These are phyloP conservation scores for Philhelius pedissequus DNA, from an alignment of 2,888 invertebrate genomes.

Conservation along the genomic window DNA sequence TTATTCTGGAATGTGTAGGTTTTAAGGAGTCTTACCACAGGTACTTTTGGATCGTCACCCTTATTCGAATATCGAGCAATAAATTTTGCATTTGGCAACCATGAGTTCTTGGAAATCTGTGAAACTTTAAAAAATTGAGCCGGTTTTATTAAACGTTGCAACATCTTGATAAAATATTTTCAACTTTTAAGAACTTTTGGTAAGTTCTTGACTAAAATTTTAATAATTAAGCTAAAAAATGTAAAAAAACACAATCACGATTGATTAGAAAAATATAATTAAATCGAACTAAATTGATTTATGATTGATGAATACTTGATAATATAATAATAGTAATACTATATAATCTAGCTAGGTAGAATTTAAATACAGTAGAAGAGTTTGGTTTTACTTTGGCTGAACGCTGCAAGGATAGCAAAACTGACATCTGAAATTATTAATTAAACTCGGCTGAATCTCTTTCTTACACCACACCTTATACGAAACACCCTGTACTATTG, in stretches of 20 bases:
- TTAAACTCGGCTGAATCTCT: too few species aligned
- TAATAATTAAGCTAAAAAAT: neutral
- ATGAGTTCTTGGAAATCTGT: neutral
- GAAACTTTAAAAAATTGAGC: neutral
- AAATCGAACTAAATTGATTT: neutral
- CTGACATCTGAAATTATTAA: too few species aligned
- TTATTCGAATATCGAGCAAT: neutral
- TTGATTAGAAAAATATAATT: neutral
- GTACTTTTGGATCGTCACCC: neutral
- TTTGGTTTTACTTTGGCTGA: too few species aligned
- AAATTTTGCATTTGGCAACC: neutral
- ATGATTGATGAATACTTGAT: neutral
- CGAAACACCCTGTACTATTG: too few species aligned
- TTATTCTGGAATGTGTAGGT: accelerated
- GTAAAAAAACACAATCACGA: neutral
- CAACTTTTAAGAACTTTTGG: neutral
- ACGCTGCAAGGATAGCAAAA: too few species aligned
- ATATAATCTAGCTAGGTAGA: neutral
- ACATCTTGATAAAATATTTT: neutral
- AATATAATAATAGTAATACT: neutral
- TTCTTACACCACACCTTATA: too few species aligned
- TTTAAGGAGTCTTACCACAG: neutral
- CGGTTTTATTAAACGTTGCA: neutral
- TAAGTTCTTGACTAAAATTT: neutral
- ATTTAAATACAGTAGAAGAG: neutral